phyloP scores from a whole-genome alignment of 2,888 invertebrate species.

The Acanthococcus lagerstroemiae region DNA sequence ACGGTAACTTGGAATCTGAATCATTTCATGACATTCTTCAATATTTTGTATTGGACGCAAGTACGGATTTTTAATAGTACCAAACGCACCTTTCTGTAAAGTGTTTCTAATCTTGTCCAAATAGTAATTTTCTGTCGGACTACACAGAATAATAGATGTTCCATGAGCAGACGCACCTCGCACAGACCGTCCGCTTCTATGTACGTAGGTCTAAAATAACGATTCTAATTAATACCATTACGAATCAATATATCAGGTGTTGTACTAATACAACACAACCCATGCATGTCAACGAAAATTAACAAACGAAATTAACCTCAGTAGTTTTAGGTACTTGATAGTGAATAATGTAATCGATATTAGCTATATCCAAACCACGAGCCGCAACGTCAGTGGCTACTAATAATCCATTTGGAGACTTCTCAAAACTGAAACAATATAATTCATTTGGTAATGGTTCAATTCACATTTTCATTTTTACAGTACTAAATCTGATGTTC shows the following conservation, averaged over 20 bases:
- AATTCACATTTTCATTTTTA: too few species aligned
- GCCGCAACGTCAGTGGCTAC: constrained; percentile 93
- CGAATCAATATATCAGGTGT: too few species aligned
- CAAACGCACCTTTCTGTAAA: constrained; percentile 10
- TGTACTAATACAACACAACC: too few species aligned
- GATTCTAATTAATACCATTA: constrained; percentile 30
- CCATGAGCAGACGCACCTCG: constrained; percentile 69
- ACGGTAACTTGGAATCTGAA: constrained; percentile 3
- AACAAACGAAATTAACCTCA: constrained; percentile 49
- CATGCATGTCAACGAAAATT: too few species aligned
- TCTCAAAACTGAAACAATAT: constrained; percentile 43
- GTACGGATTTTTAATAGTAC: not conserved
- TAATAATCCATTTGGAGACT: constrained; percentile 60
- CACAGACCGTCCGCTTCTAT: constrained; percentile 93
- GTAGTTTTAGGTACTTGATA: constrained; percentile 92
- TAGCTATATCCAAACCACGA: constrained; percentile 87
- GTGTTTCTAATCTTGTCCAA: constrained; percentile 11
- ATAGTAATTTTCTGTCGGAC: constrained; percentile 62
- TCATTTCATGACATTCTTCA: too few species aligned
- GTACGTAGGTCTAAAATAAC: constrained; percentile 76
- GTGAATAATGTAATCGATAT: constrained; percentile 89
- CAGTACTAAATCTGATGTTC: too few species aligned
- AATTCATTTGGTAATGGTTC: not conserved
- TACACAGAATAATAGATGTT: constrained; percentile 81
- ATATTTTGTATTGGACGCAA: too few species aligned